Evolutionary conservation across 2,888 invertebrate species (phyloP), one percentile per base, ranked within the genome.

Genomic region (Ethmia dodecea): DNA sequence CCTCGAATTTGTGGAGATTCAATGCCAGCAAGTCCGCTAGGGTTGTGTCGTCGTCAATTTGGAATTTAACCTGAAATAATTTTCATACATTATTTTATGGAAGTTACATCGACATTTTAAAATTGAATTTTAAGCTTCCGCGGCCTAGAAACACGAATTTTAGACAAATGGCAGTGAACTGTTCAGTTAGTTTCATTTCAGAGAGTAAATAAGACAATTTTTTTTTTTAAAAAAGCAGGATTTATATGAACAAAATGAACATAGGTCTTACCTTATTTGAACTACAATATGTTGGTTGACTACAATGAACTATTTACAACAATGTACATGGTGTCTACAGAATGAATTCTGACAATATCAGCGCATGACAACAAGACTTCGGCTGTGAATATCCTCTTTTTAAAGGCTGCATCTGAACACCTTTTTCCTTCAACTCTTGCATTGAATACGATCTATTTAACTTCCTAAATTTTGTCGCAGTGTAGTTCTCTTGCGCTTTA

Each of bases 1-100:
- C 98, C 78, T 98, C 98, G 64, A 89, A 98, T 56, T 96, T 93
- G 71, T 98, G 97, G 1, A 98, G 88, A 60, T 96, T 93, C 13
- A 98, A 86, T 5, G 93, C 93, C 37, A 98, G 81, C 31, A 98
- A 88, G 67, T 97, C 96, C 12, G 94, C 92, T 33, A 98, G 76
- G 0, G 96, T 97, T 0, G 98, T 98, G 38, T 90, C 90, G 37
- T 94, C 94, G 54, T 92, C 91, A 88, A 96, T 94, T 27, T 91
- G 89, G 69, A 96, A 96, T 55, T 89, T 90, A 2, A 93, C 93
- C 93, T 93, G 39, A 37, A 57, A 52, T 22, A 16, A n/a, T n/a
- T n/a, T n/a, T n/a, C n/a, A n/a, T n/a, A n/a, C n/a, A n/a, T n/a
- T n/a, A n/a, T n/a, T n/a, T n/a, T n/a, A n/a, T n/a, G n/a, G n/a